Evolutionary conservation across 2,113 vertebrate genomes (phyloP), one percentile per base, ranked within the genome.

Genomic region (Lepidothrix coronata): DNA sequence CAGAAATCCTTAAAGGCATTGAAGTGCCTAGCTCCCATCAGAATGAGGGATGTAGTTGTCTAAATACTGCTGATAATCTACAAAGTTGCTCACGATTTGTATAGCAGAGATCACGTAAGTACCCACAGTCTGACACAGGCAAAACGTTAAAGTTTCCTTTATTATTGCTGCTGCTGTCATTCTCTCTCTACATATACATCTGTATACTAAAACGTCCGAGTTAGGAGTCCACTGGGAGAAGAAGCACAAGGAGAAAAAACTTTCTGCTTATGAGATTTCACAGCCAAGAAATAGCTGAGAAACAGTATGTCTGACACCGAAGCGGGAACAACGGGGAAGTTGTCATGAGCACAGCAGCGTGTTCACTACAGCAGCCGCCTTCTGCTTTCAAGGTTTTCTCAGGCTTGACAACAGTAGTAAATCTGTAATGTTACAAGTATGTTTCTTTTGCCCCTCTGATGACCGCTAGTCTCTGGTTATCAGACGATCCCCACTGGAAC

Each of bases 41-140:
- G 94, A 91, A 97, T 96, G 94, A 96, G 71, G 89, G 95, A 96
- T 96, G 89, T 62, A 89, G 93, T 41, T 94, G 94, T 94, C 93
- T 94, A 95, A 96, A 96, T 44, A 72, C 91, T 12, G 0, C 94
- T 68, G 96, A 96, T 97, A 96, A 96, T 87, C 86, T 91, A 81
- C 94, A 81, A 71, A 95, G 94, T 57, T 75, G 86, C 89, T 95
- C 96, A 92, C 86, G 76, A 85, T 92, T 92, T 89, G 76, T 95
- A 2, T 59, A 93, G 81, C 88, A 86, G 93, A 59, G 94, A 89
- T 95, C 96, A 92, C 70, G 68, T 95, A 95, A 95, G 93, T 79
- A 68, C 44, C 83, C 79, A 9, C 35, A 24, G 52, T 27, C 80
- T 75, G 70, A 75, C 66, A 82, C 3, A 24, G 62, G 62, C 73